These are phyloP conservation scores for Pollenia labialis DNA, from an alignment of 2,888 invertebrate genomes.

Conservation along the genomic window DNA sequence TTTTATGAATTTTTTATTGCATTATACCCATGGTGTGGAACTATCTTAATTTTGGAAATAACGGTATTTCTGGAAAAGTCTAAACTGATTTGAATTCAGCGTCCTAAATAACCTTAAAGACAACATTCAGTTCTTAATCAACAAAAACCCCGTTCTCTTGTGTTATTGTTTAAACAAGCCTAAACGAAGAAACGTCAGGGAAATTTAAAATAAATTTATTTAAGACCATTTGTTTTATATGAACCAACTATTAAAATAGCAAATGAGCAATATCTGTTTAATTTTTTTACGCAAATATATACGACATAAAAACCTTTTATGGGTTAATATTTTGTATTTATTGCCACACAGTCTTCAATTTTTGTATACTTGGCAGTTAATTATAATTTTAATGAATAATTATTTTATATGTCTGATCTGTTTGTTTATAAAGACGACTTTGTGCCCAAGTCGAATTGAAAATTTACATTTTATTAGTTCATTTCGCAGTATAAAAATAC, in stretches of 20 bases:
- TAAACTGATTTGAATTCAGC: too few species aligned
- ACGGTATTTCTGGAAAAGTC: too few species aligned
- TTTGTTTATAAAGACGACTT: conserved; percentile 6
- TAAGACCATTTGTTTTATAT: conserved; percentile 1
- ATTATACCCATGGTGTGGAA: too few species aligned
- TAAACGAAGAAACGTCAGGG: conserved; percentile 37
- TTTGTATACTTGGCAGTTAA: conserved; percentile 44
- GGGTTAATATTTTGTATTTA: conserved; percentile 13
- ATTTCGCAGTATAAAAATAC: background rate
- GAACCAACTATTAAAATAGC: background rate
- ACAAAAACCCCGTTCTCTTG: too few species aligned
- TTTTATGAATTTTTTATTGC: too few species aligned
- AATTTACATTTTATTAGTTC: background rate
- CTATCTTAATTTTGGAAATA: too few species aligned
- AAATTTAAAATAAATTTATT: conserved; percentile 52
- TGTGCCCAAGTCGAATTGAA: background rate
- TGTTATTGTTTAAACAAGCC: too few species aligned
- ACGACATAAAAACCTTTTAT: background rate
- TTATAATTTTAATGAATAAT: conserved; percentile 56
- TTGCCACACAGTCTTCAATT: conserved; percentile 2
- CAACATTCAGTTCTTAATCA: too few species aligned
- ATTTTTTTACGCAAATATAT: conserved; percentile 2
- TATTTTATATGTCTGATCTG: conserved; percentile 35
- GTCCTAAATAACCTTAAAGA: too few species aligned
- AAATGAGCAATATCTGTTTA: background rate